phyloP scores from a whole-genome alignment of 1,140 invertebrate species.

The Drosophila sechellia region DNA sequence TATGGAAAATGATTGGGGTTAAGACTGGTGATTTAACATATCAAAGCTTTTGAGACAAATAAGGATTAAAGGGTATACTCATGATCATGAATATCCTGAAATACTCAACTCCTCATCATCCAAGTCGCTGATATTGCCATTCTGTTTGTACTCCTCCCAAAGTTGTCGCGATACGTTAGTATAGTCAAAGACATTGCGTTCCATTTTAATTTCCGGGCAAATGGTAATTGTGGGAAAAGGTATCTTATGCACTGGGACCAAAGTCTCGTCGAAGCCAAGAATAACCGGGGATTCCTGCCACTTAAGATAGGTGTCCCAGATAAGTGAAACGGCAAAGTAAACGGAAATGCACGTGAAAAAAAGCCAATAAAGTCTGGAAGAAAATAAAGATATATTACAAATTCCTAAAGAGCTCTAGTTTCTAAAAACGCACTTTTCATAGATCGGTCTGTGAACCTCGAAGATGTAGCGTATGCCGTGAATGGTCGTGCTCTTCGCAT shows the following conservation, averaged over 20 bases:
- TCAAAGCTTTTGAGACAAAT: no score
- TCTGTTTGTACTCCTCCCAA: slow-evolving; percentile 52
- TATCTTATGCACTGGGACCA: slow-evolving; percentile 87
- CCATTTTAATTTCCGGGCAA: slow-evolving; percentile 87
- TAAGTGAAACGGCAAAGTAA: slow-evolving; percentile 84
- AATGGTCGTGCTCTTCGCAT: slow-evolving; percentile 82
- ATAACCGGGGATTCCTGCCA: slow-evolving; percentile 88
- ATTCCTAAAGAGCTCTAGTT: no score
- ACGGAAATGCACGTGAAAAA: slow-evolving; percentile 75
- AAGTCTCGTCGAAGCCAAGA: slow-evolving; percentile 87
- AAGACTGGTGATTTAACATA: no score
- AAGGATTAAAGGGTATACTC: no score
- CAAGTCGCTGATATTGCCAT: slow-evolving; percentile 37
- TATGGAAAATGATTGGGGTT: background rate
- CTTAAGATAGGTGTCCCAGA: slow-evolving; percentile 86
- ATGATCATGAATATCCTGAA: background rate
- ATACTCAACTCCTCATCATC: slow-evolving; percentile 73
- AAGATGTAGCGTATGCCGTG: slow-evolving; percentile 84
- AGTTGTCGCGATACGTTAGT: slow-evolving; percentile 83
- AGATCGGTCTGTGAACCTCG: slow-evolving; percentile 79
- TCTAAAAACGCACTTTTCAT: slow-evolving; percentile 72
- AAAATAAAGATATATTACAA: background rate
- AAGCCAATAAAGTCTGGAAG: slow-evolving; percentile 74
- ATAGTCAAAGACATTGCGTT: slow-evolving; percentile 86
- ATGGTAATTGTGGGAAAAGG: slow-evolving; percentile 88